Conservation (phyloP, 2,797 vertebrate species). For the Poeciliopsis presidionis region DNA sequence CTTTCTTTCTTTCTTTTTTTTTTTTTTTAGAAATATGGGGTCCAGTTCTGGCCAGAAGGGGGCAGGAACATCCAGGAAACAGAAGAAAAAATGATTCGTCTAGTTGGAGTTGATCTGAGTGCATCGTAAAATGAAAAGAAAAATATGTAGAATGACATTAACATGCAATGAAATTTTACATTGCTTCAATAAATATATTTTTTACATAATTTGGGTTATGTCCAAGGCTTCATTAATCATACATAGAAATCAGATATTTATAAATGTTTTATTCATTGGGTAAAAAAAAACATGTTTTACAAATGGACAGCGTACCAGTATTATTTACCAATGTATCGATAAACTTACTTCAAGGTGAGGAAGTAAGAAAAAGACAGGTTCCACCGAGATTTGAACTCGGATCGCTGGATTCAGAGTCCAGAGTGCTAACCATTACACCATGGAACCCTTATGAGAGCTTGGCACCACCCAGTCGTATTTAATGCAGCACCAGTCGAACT, state of each 20-base stretch:
- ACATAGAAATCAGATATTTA: background rate
- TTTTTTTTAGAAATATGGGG: slow-evolving; percentile 49
- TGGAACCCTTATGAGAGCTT: slow-evolving; percentile 8
- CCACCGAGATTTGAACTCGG: slow-evolving; percentile 72
- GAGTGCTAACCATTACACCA: slow-evolving; percentile 76
- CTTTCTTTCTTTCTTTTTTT: slow-evolving; percentile 3
- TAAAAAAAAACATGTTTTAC: no score
- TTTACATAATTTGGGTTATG: background rate
- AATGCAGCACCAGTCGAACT: no score
- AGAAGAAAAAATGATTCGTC: slow-evolving; percentile 60
- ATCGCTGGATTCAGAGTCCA: slow-evolving; percentile 73
- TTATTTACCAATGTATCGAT: background rate
- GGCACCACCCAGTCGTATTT: no score
- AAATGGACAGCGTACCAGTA: background rate
- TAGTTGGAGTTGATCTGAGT: fast-evolving
- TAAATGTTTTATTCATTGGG: background rate
- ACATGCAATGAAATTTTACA: background rate
- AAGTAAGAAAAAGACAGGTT: slow-evolving; percentile 45
- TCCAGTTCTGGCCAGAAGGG: slow-evolving; percentile 52
- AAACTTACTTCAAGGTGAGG: background rate
- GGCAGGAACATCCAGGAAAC: slow-evolving; percentile 78
- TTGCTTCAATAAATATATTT: background rate
- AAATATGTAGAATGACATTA: background rate
- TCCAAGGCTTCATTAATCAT: background rate
- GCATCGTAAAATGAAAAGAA: background rate